Evolutionary conservation across 2,113 vertebrate species (phyloP).

Genomic region (Vireo altiloquus): DNA sequence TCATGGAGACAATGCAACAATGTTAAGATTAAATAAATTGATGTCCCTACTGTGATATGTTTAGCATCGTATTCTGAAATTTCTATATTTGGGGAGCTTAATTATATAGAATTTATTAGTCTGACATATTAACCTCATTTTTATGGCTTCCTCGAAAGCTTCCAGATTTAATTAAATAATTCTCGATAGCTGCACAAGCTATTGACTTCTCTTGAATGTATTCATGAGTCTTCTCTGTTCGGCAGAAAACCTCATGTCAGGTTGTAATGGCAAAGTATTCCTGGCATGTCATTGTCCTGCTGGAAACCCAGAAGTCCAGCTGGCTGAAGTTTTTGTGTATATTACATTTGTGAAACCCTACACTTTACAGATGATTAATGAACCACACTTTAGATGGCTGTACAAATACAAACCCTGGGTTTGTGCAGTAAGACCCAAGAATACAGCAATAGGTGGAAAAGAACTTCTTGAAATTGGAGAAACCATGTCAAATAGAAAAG

Average conservation of each 20-base stretch:
- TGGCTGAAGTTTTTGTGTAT: not conserved
- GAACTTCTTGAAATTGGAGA: slow-evolving; percentile 31
- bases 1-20: slow-evolving; percentile 62
- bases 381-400: not conserved
- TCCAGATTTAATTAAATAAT: slow-evolving; percentile 63
- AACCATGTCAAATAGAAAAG: slow-evolving; percentile 34
- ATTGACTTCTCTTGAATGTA: slow-evolving; percentile 42
- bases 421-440: not conserved
- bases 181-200: slow-evolving; percentile 23
- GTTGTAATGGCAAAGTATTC: slow-evolving; percentile 13
- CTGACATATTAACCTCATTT: slow-evolving; percentile 67
- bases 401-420: not conserved
- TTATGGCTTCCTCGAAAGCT: slow-evolving; percentile 48
- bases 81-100: slow-evolving; percentile 61
- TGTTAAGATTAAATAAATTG: slow-evolving; percentile 71
- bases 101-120: slow-evolving; percentile 65
- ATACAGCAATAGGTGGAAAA: not conserved
- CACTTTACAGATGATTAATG: not conserved
- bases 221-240: slow-evolving; percentile 37
- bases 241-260: not conserved
- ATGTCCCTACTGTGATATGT: slow-evolving; percentile 52
- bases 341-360: not conserved
- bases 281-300: not conserved
- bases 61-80: slow-evolving; percentile 58
- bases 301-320: not conserved